Evolutionary conservation across 2,888 invertebrate species (phyloP).

Genomic region (Dysmachus trigonus): DNA sequence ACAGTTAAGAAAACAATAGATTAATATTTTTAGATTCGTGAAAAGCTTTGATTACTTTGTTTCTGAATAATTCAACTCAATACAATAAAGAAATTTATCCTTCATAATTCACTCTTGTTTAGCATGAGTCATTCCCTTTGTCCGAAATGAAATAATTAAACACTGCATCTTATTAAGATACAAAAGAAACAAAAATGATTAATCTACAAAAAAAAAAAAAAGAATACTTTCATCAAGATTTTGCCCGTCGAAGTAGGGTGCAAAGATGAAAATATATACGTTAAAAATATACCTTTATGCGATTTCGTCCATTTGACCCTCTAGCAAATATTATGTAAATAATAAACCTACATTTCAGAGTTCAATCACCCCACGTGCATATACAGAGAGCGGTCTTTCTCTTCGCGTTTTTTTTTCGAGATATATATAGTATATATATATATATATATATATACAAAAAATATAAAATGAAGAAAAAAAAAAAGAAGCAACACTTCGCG

Average conservation of each 20-base stretch:
- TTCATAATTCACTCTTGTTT: neutral
- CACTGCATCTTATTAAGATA: neutral
- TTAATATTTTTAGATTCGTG: no score
- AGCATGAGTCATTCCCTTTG: neutral
- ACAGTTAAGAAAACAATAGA: no score
- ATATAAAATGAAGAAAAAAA: neutral
- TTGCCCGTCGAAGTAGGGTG: neutral
- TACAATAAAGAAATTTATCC: neutral
- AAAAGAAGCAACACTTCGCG: neutral
- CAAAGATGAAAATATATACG: neutral
- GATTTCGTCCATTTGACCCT: neutral
- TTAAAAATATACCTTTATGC: neutral
- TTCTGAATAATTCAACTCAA: neutral
- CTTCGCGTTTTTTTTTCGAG: neutral
- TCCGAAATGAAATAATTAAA: neutral
- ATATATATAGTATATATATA: no score
- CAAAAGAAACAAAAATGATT: neutral
- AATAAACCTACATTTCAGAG: slow-evolving; percentile 31
- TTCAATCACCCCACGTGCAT: neutral
- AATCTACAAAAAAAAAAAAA: neutral
- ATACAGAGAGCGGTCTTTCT: neutral
- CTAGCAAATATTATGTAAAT: slow-evolving; percentile 28
- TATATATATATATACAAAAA: no score
- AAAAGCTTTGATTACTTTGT: neutral
- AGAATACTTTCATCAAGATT: neutral